phyloP scores from a whole-genome alignment of 2,888 invertebrate genomes.

The Hedya salicella region DNA sequence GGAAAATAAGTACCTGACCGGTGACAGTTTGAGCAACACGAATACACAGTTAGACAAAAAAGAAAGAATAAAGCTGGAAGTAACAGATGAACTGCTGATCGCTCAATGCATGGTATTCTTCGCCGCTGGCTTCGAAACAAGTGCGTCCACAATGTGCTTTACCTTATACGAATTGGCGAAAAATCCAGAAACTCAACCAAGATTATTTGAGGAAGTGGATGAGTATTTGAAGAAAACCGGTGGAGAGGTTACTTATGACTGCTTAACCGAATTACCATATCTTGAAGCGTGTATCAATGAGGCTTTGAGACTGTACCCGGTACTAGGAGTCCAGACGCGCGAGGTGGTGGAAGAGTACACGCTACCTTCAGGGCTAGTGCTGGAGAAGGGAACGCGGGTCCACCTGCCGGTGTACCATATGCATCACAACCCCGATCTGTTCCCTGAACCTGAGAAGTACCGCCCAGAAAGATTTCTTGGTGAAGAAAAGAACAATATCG shows the following conservation, averaged over 20 bases:
- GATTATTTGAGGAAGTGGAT: constrained; percentile 69
- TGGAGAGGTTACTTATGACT: constrained; percentile 72
- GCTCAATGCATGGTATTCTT: constrained; percentile 83
- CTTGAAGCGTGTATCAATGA: constrained; percentile 75
- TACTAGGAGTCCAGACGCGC: constrained; percentile 60
- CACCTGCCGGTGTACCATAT: constrained; percentile 38
- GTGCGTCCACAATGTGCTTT: constrained; percentile 75
- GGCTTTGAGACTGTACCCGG: constrained; percentile 74
- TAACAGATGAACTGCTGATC: constrained; percentile 74
- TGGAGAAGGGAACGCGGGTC: constrained; percentile 29
- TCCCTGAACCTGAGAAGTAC: constrained; percentile 35
- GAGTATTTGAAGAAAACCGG: constrained; percentile 61
- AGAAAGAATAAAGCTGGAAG: constrained; percentile 52
- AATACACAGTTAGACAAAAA: constrained; percentile 43
- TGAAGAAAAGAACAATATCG: constrained; percentile 27
- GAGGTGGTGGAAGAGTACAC: constrained; percentile 36
- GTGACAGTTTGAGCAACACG: constrained; percentile 44
- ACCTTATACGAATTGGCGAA: constrained; percentile 77
- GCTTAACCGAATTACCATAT: constrained; percentile 74
- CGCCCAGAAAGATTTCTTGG: constrained; percentile 29
- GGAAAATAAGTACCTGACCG: constrained; percentile 43
- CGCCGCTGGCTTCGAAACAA: constrained; percentile 82
- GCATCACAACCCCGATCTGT: constrained; percentile 18
- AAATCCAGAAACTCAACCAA: constrained; percentile 72
- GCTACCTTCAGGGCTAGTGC: constrained; percentile 29